These are phyloP conservation scores for Drosophila nikananu DNA, from an alignment of 1,140 invertebrate species.

Conservation along the genomic window DNA sequence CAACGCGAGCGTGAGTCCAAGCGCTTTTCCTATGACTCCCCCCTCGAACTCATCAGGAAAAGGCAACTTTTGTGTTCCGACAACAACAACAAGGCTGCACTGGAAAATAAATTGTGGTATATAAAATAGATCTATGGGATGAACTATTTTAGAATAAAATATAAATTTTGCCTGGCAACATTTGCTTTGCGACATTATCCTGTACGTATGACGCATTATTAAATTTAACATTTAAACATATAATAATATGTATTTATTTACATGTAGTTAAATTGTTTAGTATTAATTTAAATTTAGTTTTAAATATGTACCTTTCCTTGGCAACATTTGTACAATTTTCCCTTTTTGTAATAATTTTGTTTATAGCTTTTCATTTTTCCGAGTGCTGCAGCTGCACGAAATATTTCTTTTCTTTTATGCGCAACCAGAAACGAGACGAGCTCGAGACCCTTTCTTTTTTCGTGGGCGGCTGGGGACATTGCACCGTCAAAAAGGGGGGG, in stretches of 20 bases:
- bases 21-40: constrained; percentile 55
- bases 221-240: too few species aligned
- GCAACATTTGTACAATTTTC: too few species aligned
- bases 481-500: constrained; percentile 55
- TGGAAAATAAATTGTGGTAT: neutral
- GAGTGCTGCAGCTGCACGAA: constrained; percentile 67
- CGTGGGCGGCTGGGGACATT: constrained; percentile 64
- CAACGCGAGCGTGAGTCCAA: constrained; percentile 63
- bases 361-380: constrained; percentile 11
- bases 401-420: constrained; percentile 81
- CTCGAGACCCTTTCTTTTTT: constrained; percentile 70
- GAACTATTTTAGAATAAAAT: too few species aligned
- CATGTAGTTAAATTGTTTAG: too few species aligned
- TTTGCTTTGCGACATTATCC: neutral
- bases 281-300: too few species aligned
- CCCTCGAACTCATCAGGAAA: constrained; percentile 54
- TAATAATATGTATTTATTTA: too few species aligned
- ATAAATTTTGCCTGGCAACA: neutral
- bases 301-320: too few species aligned
- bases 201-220: too few species aligned
- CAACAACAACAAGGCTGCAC: constrained; percentile 48
- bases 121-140: too few species aligned
- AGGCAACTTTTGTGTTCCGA: constrained; percentile 71
- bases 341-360: too few species aligned
- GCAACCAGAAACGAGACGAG: constrained; percentile 61